These are phyloP conservation scores for Carcharodon carcharias DNA, from an alignment of 2,797 vertebrate genomes.

Conservation along the genomic window DNA sequence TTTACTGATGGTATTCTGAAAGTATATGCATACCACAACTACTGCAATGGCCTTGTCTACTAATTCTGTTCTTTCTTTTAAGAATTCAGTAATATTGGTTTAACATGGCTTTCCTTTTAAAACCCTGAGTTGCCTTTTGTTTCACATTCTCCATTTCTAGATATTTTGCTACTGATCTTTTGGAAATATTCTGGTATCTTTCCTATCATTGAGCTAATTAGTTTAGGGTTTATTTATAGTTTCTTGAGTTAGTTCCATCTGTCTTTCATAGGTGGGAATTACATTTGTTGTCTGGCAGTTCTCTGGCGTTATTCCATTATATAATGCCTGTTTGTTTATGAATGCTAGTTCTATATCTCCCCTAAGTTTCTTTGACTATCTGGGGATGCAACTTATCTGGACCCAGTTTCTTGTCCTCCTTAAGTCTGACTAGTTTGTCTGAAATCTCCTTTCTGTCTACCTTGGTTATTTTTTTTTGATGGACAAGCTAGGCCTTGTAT, in stretches of 20 bases:
- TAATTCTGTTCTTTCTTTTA: neutral
- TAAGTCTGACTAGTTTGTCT: neutral
- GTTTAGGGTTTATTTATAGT: neutral
- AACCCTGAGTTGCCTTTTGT: neutral
- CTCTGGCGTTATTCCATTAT: neutral
- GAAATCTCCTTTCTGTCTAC: neutral
- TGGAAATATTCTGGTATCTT: neutral
- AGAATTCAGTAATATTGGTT: neutral
- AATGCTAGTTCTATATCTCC: neutral
- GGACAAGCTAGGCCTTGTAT: too few relatives aligned
- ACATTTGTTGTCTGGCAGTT: neutral
- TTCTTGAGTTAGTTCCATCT: neutral
- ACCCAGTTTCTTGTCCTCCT: neutral
- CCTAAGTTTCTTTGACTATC: neutral
- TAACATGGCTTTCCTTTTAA: neutral
- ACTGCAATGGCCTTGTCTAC: too few relatives aligned
- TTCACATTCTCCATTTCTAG: neutral
- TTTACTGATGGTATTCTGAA: too few relatives aligned
- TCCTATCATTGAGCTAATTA: neutral
- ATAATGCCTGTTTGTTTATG: neutral
- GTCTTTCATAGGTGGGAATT: neutral
- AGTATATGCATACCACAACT: too few relatives aligned
- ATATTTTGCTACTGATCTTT: neutral
- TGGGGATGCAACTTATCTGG: neutral
- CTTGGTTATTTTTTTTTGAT: neutral